Base-by-base conservation (phyloP, 2,797 vertebrate genomes). In the Xerus rutilus region DNA sequence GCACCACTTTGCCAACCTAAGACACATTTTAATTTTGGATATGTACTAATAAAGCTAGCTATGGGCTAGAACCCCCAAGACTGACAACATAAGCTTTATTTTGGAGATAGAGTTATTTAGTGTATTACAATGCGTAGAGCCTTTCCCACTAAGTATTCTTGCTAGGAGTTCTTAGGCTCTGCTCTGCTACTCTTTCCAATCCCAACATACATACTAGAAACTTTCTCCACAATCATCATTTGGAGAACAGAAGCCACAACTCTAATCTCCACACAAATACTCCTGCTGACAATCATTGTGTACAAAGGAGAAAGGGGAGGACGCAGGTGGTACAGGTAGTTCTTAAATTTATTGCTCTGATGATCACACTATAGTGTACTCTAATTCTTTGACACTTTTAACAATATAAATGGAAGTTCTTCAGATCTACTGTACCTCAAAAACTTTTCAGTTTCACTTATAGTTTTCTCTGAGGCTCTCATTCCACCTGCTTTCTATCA, bases 311-410 rank as follows among this genome's bases (percentile, higher is more conserved):
- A 13, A 86, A 86, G 7, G 39, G 30, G 4, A 39, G 64, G 54
- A 23, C 13, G n/a, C 25, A 83, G 54, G 11, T 76, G 30, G 3
- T 74, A 28, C 13, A 64, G 0, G 32, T 2, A 89, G 54, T 91
- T 91, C 94, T 73, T 78, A 47, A 89, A 94, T 83, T 86, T 91
- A 45, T 77, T 77, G 39, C n/a, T 88, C 64, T 81, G 57, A 94
- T 90, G 30, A 92, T 76, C 39, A 87, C 7, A 6, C 25, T 23
- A 86, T 7, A 90, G 14, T 77, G 9, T 18, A 84, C 32, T 70
- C 49, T 11, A 89, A 84, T 76, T 83, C 69, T 64, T 73, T 86
- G 18, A 95, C 49, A 92, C 13, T 83, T 32, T 76, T 64, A 96
- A 87, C 52, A 93, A 79, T 20, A 94, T n/a, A 43, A 79, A 83